Percentiles rank a stretch among this genome's conserved stretches.
phyloP scores from a whole-genome alignment of 2,113 vertebrate species.

The Dascyllus trimaculatus region DNA sequence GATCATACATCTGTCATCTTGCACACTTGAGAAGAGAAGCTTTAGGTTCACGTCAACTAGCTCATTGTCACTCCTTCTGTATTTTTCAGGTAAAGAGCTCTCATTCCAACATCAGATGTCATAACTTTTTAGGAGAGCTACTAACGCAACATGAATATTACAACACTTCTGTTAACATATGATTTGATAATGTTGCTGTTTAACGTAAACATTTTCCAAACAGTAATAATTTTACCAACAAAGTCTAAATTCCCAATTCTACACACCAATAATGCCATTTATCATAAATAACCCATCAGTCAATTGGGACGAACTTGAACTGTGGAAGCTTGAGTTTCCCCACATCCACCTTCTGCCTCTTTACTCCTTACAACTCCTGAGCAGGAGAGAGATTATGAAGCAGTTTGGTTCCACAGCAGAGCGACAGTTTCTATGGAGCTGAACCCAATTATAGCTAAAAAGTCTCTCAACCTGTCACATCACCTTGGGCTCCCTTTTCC shows the following conservation, averaged over 20 bases:
- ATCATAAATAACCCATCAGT: constrained; percentile 30
- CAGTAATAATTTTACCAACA: not conserved
- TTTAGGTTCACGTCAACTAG: not conserved
- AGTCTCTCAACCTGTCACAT: constrained; percentile 55
- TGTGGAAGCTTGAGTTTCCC: constrained; percentile 24
- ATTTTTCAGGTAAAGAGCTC: not conserved
- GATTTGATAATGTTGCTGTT: not conserved
- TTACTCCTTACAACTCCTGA: constrained; percentile 35
- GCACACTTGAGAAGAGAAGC: constrained; percentile 21
- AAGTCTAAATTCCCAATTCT: not conserved
- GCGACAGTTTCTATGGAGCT: constrained; percentile 55
- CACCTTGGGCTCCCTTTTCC: constrained; percentile 28
- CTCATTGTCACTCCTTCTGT: not conserved
- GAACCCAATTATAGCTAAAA: constrained; percentile 51
- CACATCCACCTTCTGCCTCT: constrained; percentile 42
- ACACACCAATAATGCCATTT: not conserved
- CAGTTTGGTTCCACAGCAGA: constrained; percentile 43
- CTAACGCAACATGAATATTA: not conserved
- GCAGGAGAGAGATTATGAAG: constrained; percentile 17
- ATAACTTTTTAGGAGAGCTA: not conserved
- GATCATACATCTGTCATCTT: constrained; percentile 25
- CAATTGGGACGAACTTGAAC: constrained; percentile 24
- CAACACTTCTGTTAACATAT: too few species aligned
- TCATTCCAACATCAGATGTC: not conserved
- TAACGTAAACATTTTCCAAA: not conserved